phyloP scores from a whole-genome alignment of 2,797 vertebrate species.

The Sandelia bainsii region DNA sequence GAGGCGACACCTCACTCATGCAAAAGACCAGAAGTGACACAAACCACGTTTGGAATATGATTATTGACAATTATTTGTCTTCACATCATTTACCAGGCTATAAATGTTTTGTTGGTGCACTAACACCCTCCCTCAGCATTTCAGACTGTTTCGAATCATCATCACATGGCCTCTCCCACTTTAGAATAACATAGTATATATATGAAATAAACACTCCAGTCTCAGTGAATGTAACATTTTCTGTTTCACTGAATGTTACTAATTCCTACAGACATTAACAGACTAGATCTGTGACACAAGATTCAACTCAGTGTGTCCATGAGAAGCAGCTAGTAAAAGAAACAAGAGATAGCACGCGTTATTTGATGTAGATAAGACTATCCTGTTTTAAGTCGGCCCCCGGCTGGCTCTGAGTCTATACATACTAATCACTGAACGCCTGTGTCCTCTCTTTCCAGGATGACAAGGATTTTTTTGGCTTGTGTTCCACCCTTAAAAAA shows the following conservation, averaged over 20 bases:
- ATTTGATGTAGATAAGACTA: slow-evolving; percentile 68
- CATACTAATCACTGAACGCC: slow-evolving; percentile 64
- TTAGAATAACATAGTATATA: slow-evolving; percentile 18
- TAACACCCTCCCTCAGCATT: not conserved
- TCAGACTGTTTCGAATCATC: not conserved
- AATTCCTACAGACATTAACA: not conserved
- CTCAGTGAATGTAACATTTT: not conserved
- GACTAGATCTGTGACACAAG: not conserved
- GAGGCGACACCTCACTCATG: slow-evolving; percentile 18
- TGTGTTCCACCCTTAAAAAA: slow-evolving; percentile 71
- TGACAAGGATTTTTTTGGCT: slow-evolving; percentile 79
- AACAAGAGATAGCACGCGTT: slow-evolving; percentile 41
- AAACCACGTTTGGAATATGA: not conserved
- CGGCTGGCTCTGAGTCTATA: slow-evolving; percentile 46
- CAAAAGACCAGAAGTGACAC: not conserved
- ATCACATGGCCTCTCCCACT: slow-evolving; percentile 19
- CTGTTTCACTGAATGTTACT: no score
- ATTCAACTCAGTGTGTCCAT: slow-evolving; percentile 32
- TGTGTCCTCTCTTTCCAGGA: slow-evolving; percentile 73
- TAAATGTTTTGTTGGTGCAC: not conserved
- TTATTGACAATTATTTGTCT: not conserved
- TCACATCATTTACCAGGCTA: not conserved
- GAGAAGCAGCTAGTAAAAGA: slow-evolving; percentile 59
- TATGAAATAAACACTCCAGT: slow-evolving; percentile 12
- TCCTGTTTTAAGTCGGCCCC: slow-evolving; percentile 55